A percentile compares a stretch with the other conserved stretches of the same genome.
Conservation (phyloP, 2,797 vertebrate species). For the Myotis pilosus region DNA sequence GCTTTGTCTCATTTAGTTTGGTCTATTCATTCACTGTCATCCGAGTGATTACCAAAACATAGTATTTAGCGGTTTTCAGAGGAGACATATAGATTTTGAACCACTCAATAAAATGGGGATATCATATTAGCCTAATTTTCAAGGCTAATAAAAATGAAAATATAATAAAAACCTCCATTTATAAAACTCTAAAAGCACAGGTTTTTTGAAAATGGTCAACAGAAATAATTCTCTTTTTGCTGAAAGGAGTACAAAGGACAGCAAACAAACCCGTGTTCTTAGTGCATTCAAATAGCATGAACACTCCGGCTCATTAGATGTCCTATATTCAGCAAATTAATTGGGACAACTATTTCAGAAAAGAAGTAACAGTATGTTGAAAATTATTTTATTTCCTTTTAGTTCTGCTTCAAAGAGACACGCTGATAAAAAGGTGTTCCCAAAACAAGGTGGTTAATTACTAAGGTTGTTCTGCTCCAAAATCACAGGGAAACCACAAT, state of each 20-base stretch:
- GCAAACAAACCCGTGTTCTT: slow-evolving; percentile 23
- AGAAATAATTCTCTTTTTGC: neutral
- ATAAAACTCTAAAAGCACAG: neutral
- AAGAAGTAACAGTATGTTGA: neutral
- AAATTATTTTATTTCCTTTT: slow-evolving; percentile 68
- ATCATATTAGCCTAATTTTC: neutral
- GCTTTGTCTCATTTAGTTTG: neutral
- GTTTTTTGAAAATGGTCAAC: neutral
- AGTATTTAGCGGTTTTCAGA: neutral
- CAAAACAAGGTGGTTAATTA: slow-evolving; percentile 65
- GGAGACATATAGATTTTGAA: neutral
- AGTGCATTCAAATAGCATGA: neutral
- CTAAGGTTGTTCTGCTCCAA: slow-evolving; percentile 32
- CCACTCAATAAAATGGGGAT: neutral
- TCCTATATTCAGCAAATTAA: slow-evolving; percentile 33
- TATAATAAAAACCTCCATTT: neutral
- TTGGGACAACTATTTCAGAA: slow-evolving; percentile 17
- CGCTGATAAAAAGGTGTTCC: slow-evolving; percentile 56
- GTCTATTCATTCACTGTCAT: neutral
- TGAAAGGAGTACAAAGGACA: neutral
- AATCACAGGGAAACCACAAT: slow-evolving; percentile 49
- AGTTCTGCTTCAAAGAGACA: slow-evolving; percentile 67
- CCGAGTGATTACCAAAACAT: neutral
- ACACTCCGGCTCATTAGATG: neutral
- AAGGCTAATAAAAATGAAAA: neutral